A percentile compares a stretch with the other conserved stretches of the same genome.
Evolutionary conservation across 2,888 invertebrate species (phyloP).

Genomic region (Aphidius colemani): DNA sequence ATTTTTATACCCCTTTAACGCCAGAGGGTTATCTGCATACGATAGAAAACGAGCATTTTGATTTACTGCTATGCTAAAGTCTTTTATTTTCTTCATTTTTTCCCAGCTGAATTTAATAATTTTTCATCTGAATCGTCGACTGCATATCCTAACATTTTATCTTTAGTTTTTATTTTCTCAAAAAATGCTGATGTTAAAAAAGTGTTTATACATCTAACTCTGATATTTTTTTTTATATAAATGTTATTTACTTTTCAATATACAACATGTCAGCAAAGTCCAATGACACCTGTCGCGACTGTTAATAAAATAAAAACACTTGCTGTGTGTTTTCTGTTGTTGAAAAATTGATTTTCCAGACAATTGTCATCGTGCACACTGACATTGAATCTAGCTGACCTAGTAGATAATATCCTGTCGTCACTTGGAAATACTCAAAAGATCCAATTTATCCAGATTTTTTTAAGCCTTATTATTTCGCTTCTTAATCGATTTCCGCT

Average conservation of each 20-base stretch:
- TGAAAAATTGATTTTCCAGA: slow-evolving; percentile 24
- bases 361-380: slow-evolving; percentile 27
- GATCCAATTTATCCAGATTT: slow-evolving; percentile 31
- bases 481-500: slow-evolving; percentile 36
- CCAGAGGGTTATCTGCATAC: slow-evolving; percentile 39
- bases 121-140: slow-evolving; percentile 36
- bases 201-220: not conserved
- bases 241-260: not conserved
- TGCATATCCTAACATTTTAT: slow-evolving; percentile 13
- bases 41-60: slow-evolving; percentile 42
- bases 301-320: slow-evolving; percentile 2
- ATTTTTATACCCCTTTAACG: slow-evolving; percentile 24
- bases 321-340: slow-evolving; percentile 9
- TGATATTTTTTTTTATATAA: not conserved
- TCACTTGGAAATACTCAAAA: slow-evolving; percentile 13
- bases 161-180: slow-evolving; percentile 10
- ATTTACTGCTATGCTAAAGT: slow-evolving; percentile 46
- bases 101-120: slow-evolving; percentile 29
- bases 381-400: slow-evolving; percentile 43
- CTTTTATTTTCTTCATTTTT: too few species aligned
- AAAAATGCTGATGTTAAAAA: not conserved
- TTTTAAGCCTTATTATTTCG: slow-evolving; percentile 7
- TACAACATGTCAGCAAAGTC: too few species aligned
- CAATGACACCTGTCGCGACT: not conserved
- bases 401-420: slow-evolving; percentile 37